Evolutionary conservation across 2,888 invertebrate species (phyloP), one percentile per base, ranked within the genome.

Genomic region (Tillus elongatus): DNA sequence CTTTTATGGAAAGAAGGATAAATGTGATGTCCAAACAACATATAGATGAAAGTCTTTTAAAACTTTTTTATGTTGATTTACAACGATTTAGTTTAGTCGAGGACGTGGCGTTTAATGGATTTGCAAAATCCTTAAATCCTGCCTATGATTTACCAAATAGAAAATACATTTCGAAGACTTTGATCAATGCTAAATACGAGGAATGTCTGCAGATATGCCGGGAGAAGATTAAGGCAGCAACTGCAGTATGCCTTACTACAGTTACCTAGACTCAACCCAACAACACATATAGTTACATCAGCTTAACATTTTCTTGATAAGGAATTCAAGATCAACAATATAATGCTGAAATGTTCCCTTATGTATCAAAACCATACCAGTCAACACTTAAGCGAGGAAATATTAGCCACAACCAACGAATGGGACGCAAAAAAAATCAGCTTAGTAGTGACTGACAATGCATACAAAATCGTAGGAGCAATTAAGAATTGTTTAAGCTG

Each of bases 191-290:
- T 19, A 8, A 19, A 8, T 19, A 19, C 24, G 24, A 19, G n/a
- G n/a, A 19, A 19, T 19, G 24, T n/a, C n/a, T 19, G 6, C 6
- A n/a, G 24, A 19, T n/a, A 19, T 19, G 24, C n/a, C 6, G 24
- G 24, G 24, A 19, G n/a, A 19, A 8, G n/a, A 19, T 19, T 8
- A 19, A 19, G 6, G 32, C 33, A 3, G 44, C 44, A 28, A 29
- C 24, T 24, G 36, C 36, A 16, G 43, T 47, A 4, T 41, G 44
- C n/a, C n/a, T n/a, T 15, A 53, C 52, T 11, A 49, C 49, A 4
- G 53, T 53, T 38, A 50, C 47, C 30, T 51, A 51, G 52, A 51
- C 51, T 13, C 54, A 53, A 4, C 15, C 35, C 6, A 49, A 44
- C 30, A 46, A 38, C 30, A 49, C 44, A 43, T 35, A 49, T 35